Percentiles rank a stretch among this genome's conserved stretches.
phyloP scores from a whole-genome alignment of 30 jellyfish, hydroid and myxozoan species.

The Chironex yamaguchii region DNA sequence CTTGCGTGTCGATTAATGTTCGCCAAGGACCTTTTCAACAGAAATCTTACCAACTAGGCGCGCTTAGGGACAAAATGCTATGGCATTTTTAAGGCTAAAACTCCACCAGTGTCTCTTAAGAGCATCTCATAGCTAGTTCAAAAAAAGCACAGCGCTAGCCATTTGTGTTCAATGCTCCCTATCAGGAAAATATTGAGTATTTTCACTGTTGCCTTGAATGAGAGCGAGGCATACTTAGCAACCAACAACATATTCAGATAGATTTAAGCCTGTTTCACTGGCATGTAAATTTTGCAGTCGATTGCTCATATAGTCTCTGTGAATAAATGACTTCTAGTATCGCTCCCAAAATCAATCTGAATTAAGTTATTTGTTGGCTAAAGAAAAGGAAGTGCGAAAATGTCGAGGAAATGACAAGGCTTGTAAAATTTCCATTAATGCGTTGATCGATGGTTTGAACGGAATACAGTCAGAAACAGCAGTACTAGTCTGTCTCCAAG shows the following conservation, averaged over 20 bases:
- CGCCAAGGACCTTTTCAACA: background rate
- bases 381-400: no score
- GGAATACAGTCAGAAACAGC: background rate
- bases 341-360: background rate
- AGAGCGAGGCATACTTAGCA: background rate
- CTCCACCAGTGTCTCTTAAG: background rate
- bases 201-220: background rate
- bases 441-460: no score
- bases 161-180: background rate
- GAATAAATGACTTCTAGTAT: no score
- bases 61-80: background rate
- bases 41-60: no score
- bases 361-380: no score
- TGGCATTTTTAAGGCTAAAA: background rate
- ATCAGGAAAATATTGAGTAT: background rate
- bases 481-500: no score
- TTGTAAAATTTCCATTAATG: no score
- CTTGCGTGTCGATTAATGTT: background rate
- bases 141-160: background rate
- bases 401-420: no score
- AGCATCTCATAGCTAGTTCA: background rate
- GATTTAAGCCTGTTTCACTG: background rate
- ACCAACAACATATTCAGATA: background rate
- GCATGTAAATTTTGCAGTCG: background rate
- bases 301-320: background rate